Conservation (phyloP, 2,797 vertebrate species). For the Podarcis siculus region DNA sequence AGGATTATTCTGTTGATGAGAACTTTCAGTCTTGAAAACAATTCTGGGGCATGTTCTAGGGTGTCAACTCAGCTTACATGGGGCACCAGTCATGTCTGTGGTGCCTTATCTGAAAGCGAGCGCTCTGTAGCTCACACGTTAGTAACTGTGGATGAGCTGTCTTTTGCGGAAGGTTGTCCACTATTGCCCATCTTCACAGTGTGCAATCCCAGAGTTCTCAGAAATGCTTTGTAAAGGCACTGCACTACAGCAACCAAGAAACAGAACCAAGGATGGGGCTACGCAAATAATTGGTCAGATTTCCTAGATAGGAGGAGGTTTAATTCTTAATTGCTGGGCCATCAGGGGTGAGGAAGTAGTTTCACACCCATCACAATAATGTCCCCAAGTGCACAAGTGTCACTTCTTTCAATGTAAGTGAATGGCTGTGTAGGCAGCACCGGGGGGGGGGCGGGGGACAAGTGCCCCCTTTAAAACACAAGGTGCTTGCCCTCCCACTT, state of each 20-base stretch:
- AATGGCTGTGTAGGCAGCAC: background rate
- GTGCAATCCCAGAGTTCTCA: background rate
- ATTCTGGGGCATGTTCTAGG: background rate
- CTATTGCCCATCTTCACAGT: background rate
- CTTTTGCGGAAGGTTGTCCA: background rate
- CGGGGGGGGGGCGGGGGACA: fast-evolving
- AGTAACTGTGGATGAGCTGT: too few relatives aligned
- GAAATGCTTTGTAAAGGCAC: background rate
- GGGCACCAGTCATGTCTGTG: background rate
- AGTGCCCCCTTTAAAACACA: too few relatives aligned
- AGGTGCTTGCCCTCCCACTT: too few relatives aligned
- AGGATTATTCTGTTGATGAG: background rate
- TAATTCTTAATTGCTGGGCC: background rate
- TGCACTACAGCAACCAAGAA: background rate
- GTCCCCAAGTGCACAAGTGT: background rate
- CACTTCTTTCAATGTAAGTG: background rate
- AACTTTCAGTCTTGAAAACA: background rate
- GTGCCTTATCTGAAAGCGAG: background rate
- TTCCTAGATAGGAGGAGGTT: background rate
- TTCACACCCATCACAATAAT: background rate
- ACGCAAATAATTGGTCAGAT: too few relatives aligned
- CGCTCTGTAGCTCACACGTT: too few relatives aligned
- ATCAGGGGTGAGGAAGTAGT: background rate
- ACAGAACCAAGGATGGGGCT: background rate
- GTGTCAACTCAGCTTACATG: background rate